Evolutionary conservation across 64 coral and sea anemone genomes (phyloP).

Genomic region (Astreopora myriophthalma): DNA sequence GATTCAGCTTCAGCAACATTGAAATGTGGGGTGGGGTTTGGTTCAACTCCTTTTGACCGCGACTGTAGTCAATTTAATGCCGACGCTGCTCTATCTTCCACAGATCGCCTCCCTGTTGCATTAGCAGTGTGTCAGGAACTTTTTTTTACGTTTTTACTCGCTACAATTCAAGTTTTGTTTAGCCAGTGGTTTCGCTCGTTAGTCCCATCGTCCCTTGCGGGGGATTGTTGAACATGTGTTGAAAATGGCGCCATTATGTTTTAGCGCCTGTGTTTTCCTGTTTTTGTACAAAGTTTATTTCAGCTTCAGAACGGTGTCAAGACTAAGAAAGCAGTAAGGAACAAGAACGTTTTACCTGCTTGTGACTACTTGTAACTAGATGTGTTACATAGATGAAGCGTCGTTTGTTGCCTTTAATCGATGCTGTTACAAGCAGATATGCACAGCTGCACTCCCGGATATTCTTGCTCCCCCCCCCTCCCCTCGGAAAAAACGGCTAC

Average conservation of each 20-base stretch:
- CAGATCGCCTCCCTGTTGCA: slow-evolving; percentile 17
- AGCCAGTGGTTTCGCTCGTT: slow-evolving; percentile 8
- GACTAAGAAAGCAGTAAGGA: neutral
- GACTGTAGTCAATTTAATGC: slow-evolving; percentile 16
- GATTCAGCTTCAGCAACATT: slow-evolving; percentile 2
- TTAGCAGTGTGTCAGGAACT: slow-evolving; percentile 17
- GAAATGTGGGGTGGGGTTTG: slow-evolving; percentile 15
- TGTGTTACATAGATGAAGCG: neutral
- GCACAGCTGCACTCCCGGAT: slow-evolving; percentile 10
- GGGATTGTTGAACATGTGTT: slow-evolving; percentile 27
- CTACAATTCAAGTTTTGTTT: slow-evolving; percentile 21
- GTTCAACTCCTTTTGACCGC: slow-evolving; percentile 2
- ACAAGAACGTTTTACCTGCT: neutral
- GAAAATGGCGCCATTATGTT: slow-evolving; percentile 26
- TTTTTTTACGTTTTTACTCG: slow-evolving; percentile 19
- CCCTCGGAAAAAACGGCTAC: neutral
- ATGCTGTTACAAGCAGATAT: neutral
- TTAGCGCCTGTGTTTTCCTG: slow-evolving; percentile 21
- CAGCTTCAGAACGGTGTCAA: neutral
- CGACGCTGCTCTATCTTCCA: slow-evolving; percentile 13
- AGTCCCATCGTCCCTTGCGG: slow-evolving; percentile 24
- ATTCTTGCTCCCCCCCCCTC: slow-evolving; percentile 12
- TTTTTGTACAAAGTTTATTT: slow-evolving; percentile 24
- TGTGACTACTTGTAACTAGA: neutral
- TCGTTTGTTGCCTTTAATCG: neutral